Percentiles rank a stretch among this genome's conserved stretches.
phyloP scores from a whole-genome alignment of 2,113 vertebrate genomes.

The Puma concolor region DNA sequence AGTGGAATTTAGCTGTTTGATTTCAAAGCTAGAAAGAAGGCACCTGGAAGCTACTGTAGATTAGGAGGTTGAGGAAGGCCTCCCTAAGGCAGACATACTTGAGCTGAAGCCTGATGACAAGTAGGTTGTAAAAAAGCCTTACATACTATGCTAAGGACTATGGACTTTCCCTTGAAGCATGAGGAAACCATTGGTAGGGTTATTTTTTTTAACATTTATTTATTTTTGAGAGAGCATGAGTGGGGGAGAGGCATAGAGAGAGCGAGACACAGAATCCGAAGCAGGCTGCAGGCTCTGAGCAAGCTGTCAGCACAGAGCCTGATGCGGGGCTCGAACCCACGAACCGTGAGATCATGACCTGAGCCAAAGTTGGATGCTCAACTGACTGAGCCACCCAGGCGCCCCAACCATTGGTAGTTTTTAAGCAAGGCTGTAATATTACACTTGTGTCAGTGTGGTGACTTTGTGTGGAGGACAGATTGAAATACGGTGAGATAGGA shows the following conservation, averaged over 20 bases:
- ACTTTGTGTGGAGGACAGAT: neutral
- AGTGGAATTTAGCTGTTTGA: neutral
- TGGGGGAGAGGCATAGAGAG: no score
- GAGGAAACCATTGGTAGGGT: neutral
- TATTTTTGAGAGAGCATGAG: no score
- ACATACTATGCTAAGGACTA: neutral
- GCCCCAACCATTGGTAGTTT: neutral
- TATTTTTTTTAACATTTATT: no score
- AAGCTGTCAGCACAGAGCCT: no score
- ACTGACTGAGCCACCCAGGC: no score
- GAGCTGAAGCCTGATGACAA: neutral
- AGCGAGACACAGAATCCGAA: no score
- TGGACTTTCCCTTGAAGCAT: neutral
- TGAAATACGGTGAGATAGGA: neutral
- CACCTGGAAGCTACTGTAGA: neutral
- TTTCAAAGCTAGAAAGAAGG: neutral
- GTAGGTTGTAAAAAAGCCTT: conserved; percentile 20
- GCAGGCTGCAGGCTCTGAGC: no score
- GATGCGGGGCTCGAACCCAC: no score
- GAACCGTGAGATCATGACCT: no score
- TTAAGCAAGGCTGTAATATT: conserved; percentile 14
- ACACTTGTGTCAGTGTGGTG: neutral
- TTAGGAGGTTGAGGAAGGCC: neutral
- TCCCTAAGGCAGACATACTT: neutral
- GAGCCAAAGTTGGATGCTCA: no score